phyloP scores from a whole-genome alignment of 2,113 vertebrate genomes.

The Hirundichthys speculiger region DNA sequence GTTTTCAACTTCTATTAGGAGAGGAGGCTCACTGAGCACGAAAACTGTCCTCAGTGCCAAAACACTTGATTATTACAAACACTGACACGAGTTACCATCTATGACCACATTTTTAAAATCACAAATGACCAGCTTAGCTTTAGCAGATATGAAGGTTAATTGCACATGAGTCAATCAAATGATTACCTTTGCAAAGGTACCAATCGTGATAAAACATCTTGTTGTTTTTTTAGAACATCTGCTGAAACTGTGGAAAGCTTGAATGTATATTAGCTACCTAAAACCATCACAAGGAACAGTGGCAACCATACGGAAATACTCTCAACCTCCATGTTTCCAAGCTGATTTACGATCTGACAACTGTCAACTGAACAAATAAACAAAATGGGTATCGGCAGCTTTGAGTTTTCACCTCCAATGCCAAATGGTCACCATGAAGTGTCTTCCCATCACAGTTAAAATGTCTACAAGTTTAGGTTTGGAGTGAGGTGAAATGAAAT shows the following conservation, averaged over 20 bases:
- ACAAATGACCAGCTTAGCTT: slow-evolving; percentile 1
- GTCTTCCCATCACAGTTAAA: not conserved
- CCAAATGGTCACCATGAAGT: not conserved
- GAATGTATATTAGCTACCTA: not conserved
- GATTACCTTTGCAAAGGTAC: too few species aligned
- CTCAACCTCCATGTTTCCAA: not conserved
- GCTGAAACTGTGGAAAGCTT: too few species aligned
- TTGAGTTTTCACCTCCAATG: not conserved
- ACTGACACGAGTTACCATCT: too few species aligned
- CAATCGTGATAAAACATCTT: too few species aligned
- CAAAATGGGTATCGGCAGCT: not conserved
- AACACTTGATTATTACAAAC: not conserved
- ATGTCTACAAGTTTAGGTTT: not conserved
- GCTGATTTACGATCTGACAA: not conserved
- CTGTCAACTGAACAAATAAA: not conserved
- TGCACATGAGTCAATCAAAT: not conserved
- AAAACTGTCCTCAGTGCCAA: not conserved
- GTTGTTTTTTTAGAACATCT: too few species aligned
- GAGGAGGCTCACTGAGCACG: not conserved
- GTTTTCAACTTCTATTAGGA: slow-evolving; percentile 9
- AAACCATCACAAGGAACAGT: not conserved
- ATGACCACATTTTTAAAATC: not conserved
- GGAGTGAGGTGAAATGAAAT: not conserved
- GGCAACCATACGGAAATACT: not conserved
- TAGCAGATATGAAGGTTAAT: not conserved